phyloP scores from a whole-genome alignment of 2,113 vertebrate genomes.

The Eretmochelys imbricata region DNA sequence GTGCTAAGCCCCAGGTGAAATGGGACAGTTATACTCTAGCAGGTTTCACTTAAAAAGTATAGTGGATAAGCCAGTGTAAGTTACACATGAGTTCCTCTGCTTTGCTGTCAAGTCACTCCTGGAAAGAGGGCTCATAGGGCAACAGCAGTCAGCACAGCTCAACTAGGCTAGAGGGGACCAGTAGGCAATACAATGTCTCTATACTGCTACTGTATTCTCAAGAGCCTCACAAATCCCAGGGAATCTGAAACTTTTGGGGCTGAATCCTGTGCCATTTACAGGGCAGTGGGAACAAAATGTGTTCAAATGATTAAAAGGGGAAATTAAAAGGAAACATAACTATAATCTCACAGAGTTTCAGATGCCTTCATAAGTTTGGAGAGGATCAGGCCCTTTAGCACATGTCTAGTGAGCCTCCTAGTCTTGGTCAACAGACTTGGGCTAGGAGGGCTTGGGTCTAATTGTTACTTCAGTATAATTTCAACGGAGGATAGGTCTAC shows the following conservation, averaged over 20 bases:
- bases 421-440: background rate
- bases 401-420: background rate
- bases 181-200: background rate
- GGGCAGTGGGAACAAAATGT: background rate
- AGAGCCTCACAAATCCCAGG: background rate
- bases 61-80: background rate
- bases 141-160: background rate
- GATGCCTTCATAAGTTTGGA: background rate
- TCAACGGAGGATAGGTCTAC: background rate
- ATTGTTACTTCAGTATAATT: background rate
- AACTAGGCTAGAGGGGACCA: background rate
- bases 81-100: background rate
- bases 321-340: background rate
- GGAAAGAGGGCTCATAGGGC: background rate
- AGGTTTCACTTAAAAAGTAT: background rate
- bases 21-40: background rate
- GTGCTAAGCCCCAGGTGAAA: background rate
- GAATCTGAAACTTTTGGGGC: background rate
- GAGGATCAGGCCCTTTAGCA: background rate
- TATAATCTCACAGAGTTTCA: background rate
- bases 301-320: background rate
- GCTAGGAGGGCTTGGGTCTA: background rate
- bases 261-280: background rate
- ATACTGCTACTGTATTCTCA: background rate
- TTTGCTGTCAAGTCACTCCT: background rate